phyloP scores from a whole-genome alignment of 2,888 invertebrate genomes.

The Macroteleia sp. region DNA sequence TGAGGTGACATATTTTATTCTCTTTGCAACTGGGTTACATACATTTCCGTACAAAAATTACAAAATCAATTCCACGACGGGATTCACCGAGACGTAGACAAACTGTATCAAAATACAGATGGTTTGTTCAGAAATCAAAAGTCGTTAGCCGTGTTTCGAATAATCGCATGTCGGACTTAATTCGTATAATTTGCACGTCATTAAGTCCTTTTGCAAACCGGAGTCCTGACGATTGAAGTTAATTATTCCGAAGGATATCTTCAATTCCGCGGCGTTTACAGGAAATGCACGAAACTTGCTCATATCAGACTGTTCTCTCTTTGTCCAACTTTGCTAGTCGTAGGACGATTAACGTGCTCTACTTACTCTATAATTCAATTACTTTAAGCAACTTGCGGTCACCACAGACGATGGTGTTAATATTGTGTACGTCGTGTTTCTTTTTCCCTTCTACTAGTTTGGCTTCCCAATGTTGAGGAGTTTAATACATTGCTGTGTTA shows the following conservation, averaged over 20 bases:
- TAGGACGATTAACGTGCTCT: conserved; percentile 69
- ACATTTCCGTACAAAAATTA: conserved; percentile 17
- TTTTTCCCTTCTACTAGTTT: conserved; percentile 43
- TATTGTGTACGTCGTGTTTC: conserved; percentile 34
- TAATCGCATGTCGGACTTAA: conserved; percentile 2
- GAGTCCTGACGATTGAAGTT: conserved; percentile 22
- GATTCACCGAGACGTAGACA: conserved; percentile 1
- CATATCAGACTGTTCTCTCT: conserved; percentile 26
- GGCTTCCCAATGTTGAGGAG: conserved; percentile 58
- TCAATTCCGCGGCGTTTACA: conserved; percentile 17
- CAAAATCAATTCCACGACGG: conserved; percentile 33
- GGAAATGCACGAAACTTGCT: conserved; percentile 33
- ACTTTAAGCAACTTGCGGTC: conserved; percentile 64
- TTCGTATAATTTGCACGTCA: conserved; percentile 22
- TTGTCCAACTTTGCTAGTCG: conserved; percentile 34
- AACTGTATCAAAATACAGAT: not conserved
- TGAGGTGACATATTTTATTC: conserved; percentile 37
- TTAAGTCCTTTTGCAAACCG: conserved; percentile 11
- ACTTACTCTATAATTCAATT: conserved; percentile 77
- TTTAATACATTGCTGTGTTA: conserved; percentile 33
- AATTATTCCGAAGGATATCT: conserved; percentile 41
- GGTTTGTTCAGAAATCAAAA: conserved; percentile 4
- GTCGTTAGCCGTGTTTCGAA: conserved; percentile 4
- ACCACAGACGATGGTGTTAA: conserved; percentile 53
- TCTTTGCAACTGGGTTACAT: conserved; percentile 32